Evolutionary conservation across 2,888 invertebrate species (phyloP).

Genomic region (Beris morrisii): DNA sequence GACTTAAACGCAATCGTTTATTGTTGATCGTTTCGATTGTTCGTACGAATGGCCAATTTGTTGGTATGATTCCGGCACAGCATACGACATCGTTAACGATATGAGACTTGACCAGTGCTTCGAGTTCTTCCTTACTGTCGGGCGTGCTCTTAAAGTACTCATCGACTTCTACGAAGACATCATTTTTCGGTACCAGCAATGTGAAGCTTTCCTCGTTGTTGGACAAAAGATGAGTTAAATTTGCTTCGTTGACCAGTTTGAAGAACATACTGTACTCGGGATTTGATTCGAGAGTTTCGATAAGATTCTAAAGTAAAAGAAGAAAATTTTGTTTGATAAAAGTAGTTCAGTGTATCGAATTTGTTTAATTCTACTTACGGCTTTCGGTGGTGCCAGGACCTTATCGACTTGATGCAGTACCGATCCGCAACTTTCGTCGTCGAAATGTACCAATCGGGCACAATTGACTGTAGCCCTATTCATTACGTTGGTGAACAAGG

Average conservation of each 20-base stretch:
- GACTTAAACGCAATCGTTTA: constrained; percentile 51
- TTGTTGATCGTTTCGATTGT: constrained; percentile 53
- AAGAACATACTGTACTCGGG: constrained; percentile 54
- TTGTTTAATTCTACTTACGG: constrained; percentile 42
- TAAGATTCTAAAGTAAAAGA: constrained; percentile 45
- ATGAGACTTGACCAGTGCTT: constrained; percentile 51
- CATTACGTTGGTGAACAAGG: constrained; percentile 61
- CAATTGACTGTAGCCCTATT: constrained; percentile 70
- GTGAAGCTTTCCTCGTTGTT: constrained; percentile 50
- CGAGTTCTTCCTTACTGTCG: constrained; percentile 45
- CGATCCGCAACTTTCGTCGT: constrained; percentile 68
- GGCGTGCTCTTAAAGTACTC: constrained; percentile 45
- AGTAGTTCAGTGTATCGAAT: neutral
- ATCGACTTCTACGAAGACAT: constrained; percentile 53
- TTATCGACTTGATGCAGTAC: constrained; percentile 67
- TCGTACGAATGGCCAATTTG: constrained; percentile 56
- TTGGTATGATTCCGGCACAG: constrained; percentile 55
- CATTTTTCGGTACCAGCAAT: constrained; percentile 54
- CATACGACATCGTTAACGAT: constrained; percentile 55
- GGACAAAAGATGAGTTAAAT: constrained; percentile 50
- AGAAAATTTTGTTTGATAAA: neutral
- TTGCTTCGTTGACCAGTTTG: constrained; percentile 50
- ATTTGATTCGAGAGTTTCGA: constrained; percentile 50
- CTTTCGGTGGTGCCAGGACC: constrained; percentile 56
- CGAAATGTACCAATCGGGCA: constrained; percentile 63